Evolutionary conservation across 2,888 invertebrate species (phyloP), one percentile per base, ranked within the genome.

Genomic region (Kryphioiulus occultus): DNA sequence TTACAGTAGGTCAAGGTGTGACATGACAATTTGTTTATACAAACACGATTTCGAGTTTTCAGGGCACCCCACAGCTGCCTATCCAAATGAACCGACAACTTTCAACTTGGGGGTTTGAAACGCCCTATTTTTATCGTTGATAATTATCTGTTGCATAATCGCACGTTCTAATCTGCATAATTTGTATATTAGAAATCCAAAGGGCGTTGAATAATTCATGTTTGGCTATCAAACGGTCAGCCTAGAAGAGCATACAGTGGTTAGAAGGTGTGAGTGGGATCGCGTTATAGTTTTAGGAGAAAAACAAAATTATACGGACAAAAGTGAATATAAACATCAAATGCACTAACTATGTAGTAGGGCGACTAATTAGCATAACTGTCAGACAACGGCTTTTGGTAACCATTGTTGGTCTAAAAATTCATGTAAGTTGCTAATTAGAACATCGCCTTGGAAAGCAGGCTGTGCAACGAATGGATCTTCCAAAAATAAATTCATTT

Each of bases 151-250:
- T 68, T 68, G 68, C 68, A 68, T 68, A 68, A 68, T 68, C 26
- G 22, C 68, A 22, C 68, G 19, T 22, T 68, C 26, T 26, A 68
- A 68, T 68, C 68, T 68, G 68, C 68, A 68, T 68, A 68, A 68
- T 68, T 68, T 68, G 68, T 68, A n/a, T 68, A 68, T 68, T 68
- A 68, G 26, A 68, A 68, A 68, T 68, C 22, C 68, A 68, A 68
- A 68, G 68, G 68, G 68, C 68, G 68, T 68, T 68, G 68, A 22
- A 68, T 68, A 68, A 68, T 68, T 68, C 68, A 68, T 68, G 68
- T 22, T 68, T 9, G 68, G 68, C 68, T 26, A 68, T 68, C 68
- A 68, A 68, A 22, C 19, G 68, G 68, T 22, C 68, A 68, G 19
- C 26, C 68, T 68, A 26, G 22, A 26, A 26, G 68, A 68, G 26